Conservation (phyloP, 2,888 invertebrate genomes). For the Zele albiditarsus region DNA sequence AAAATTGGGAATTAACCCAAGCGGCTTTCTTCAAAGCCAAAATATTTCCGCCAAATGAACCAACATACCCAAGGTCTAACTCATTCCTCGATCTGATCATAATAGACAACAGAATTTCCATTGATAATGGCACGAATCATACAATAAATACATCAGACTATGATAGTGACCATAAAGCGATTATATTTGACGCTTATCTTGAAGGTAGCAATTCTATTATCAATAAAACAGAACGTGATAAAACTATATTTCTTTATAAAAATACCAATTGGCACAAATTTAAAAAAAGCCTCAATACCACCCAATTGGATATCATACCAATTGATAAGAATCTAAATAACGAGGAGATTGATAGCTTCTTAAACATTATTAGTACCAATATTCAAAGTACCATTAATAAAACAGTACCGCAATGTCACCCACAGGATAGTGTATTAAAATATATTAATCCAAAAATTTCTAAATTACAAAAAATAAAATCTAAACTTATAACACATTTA, state of each 20-base stretch:
- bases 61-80: slow-evolving; percentile 3
- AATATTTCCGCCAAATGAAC: background rate
- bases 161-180: slow-evolving; percentile 31
- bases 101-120: background rate
- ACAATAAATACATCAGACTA: background rate
- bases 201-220: too few relatives aligned
- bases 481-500: background rate
- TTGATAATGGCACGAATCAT: background rate
- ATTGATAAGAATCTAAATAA: background rate
- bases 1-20: background rate
- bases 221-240: background rate
- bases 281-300: background rate
- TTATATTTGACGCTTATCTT: too few relatives aligned
- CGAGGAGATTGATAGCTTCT: background rate
- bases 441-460: background rate
- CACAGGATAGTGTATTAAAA: background rate
- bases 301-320: too few relatives aligned
- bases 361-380: background rate
- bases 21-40: background rate
- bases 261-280: slow-evolving; percentile 19
- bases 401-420: background rate
- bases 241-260: background rate
- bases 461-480: slow-evolving; percentile 1
- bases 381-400: background rate
- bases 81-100: slow-evolving; percentile 15